Evolutionary conservation across 1,140 invertebrate species (phyloP).

Genomic region (Atta texana): DNA sequence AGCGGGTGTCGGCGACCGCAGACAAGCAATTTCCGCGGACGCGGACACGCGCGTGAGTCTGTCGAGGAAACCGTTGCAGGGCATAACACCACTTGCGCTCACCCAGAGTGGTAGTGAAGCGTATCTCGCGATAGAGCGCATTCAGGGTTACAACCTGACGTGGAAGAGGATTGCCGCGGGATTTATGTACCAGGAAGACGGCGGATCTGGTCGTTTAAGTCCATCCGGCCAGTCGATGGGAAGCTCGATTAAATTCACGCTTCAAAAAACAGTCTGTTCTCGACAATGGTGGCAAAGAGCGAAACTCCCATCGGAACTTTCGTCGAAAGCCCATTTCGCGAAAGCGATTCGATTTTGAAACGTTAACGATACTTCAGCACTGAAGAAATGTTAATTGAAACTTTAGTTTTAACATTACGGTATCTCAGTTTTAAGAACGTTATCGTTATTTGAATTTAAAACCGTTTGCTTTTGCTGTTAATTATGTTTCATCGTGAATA

Average conservation of each 20-base stretch:
- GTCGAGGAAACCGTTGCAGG: slow-evolving; percentile 52
- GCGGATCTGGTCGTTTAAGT: slow-evolving; percentile 69
- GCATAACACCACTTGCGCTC: slow-evolving; percentile 45
- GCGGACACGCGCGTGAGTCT: slow-evolving; percentile 38
- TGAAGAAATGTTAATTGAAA: neutral
- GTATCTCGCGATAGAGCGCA: slow-evolving; percentile 61
- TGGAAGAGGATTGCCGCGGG: slow-evolving; percentile 65
- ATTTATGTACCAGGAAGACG: slow-evolving; percentile 74
- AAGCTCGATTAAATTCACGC: slow-evolving; percentile 69
- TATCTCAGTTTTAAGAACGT: neutral
- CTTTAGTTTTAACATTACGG: neutral
- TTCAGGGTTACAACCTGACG: slow-evolving; percentile 59
- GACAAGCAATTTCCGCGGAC: slow-evolving; percentile 56
- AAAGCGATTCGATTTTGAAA: slow-evolving; percentile 43
- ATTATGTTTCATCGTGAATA: slow-evolving; percentile 3
- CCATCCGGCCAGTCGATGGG: slow-evolving; percentile 54
- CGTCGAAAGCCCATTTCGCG: slow-evolving; percentile 36
- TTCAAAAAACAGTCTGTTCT: slow-evolving; percentile 53
- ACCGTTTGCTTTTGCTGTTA: neutral
- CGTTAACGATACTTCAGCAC: slow-evolving; percentile 34
- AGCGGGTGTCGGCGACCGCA: slow-evolving; percentile 20
- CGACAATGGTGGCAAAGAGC: slow-evolving; percentile 41
- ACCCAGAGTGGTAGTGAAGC: slow-evolving; percentile 59
- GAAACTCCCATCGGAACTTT: slow-evolving; percentile 28
- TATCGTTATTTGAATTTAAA: neutral